Conservation (phyloP, 2,797 vertebrate species). For the Takifugu rubripes region DNA sequence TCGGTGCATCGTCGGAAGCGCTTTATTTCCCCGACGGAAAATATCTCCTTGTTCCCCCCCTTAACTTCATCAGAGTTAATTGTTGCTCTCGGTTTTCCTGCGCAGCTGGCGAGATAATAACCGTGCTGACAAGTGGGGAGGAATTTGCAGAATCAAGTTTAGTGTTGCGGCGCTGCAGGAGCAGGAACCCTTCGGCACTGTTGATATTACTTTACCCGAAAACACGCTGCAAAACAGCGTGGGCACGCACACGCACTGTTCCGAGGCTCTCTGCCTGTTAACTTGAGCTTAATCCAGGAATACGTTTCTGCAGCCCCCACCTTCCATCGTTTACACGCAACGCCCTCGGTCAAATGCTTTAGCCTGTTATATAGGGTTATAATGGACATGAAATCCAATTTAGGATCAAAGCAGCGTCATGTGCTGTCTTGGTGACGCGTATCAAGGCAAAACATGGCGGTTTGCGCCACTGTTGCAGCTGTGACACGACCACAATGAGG, state of each 20-base stretch:
- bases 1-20: not conserved
- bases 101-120: conserved; percentile 46
- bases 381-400: too few relatives aligned
- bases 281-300: too few relatives aligned
- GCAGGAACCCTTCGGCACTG: not conserved
- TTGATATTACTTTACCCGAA: not conserved
- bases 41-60: not conserved
- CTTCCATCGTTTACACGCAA: too few relatives aligned
- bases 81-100: conserved; percentile 25
- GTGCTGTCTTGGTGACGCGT: too few relatives aligned
- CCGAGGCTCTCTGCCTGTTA: too few relatives aligned
- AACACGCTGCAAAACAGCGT: not conserved
- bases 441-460: too few relatives aligned
- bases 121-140: conserved; percentile 27
- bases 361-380: too few relatives aligned
- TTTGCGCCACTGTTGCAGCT: too few relatives aligned
- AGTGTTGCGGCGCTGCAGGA: conserved; percentile 29
- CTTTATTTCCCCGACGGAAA: not conserved
- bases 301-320: too few relatives aligned
- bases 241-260: not conserved
- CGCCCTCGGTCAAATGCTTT: too few relatives aligned
- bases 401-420: too few relatives aligned
- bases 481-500: too few relatives aligned
- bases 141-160: conserved; percentile 39
- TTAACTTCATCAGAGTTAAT: conserved; percentile 42